These are phyloP conservation scores for Irena cyanogastra DNA, from an alignment of 2,113 vertebrate species.

Conservation along the genomic window DNA sequence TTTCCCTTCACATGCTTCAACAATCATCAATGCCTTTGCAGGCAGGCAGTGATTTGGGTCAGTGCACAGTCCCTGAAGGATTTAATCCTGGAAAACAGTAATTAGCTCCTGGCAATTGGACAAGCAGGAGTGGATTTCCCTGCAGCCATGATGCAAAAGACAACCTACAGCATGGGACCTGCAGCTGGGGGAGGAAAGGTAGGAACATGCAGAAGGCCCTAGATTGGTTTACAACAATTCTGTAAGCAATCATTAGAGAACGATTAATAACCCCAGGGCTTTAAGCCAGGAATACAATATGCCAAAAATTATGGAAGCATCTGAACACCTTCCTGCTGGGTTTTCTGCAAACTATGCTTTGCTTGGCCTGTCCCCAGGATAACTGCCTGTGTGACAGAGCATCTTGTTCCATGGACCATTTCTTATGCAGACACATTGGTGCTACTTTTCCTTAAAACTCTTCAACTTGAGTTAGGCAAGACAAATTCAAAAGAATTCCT, in stretches of 20 bases:
- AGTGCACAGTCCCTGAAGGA: fast-evolving
- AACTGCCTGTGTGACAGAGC: neutral
- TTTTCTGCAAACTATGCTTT: neutral
- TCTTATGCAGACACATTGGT: too few relatives aligned
- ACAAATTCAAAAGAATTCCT: neutral
- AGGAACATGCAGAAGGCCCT: fast-evolving
- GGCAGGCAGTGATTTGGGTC: neutral
- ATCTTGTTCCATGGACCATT: neutral
- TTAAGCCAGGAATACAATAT: neutral
- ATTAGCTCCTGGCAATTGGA: neutral
- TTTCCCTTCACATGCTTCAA: neutral
- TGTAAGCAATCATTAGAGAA: fast-evolving
- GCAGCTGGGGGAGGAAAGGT: neutral
- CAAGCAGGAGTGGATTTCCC: neutral
- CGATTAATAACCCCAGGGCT: fast-evolving
- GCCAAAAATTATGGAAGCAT: neutral
- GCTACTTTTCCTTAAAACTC: neutral
- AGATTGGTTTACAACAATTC: neutral
- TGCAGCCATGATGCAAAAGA: fast-evolving
- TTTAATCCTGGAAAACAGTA: neutral
- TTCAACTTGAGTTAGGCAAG: neutral
- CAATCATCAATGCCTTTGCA: fast-evolving
- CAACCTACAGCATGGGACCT: fast-evolving
- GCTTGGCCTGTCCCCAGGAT: neutral
- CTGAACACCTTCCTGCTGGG: neutral